Evolutionary conservation across 2,113 vertebrate genomes (phyloP).

Genomic region (Hydrolagus affinis): DNA sequence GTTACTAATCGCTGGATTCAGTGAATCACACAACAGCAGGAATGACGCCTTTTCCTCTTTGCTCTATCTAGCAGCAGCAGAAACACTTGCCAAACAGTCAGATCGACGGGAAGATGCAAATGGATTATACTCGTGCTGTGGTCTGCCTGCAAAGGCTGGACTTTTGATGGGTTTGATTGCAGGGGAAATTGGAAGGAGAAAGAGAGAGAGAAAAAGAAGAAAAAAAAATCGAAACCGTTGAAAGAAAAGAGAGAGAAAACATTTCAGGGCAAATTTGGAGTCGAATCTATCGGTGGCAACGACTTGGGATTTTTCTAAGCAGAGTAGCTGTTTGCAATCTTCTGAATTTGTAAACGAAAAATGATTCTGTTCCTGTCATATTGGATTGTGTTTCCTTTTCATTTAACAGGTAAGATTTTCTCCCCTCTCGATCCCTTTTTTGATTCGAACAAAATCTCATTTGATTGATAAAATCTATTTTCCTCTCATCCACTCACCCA

Average conservation of each 20-base stretch:
- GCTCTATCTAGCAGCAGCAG: background rate
- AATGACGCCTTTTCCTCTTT: constrained; percentile 22
- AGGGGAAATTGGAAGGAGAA: background rate
- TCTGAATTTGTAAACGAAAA: background rate
- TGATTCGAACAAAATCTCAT: background rate
- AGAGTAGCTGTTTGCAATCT: background rate
- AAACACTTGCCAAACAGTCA: too few relatives aligned
- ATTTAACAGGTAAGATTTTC: background rate
- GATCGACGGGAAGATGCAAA: background rate
- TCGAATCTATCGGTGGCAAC: background rate
- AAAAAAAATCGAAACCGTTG: background rate
- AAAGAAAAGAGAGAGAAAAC: background rate
- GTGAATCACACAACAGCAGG: background rate
- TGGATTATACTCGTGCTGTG: background rate
- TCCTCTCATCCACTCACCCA: background rate
- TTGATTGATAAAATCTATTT: background rate
- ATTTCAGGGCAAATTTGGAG: background rate
- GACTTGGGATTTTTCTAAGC: background rate
- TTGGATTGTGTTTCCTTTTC: background rate
- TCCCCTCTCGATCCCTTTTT: background rate
- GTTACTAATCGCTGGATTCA: background rate
- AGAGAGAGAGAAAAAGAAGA: background rate
- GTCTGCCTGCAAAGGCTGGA: background rate
- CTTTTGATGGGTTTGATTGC: background rate
- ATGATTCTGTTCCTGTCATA: background rate